Evolutionary conservation across 2,797 vertebrate genomes (phyloP), one percentile per base, ranked within the genome.

Genomic region (Pelodytes ibericus): DNA sequence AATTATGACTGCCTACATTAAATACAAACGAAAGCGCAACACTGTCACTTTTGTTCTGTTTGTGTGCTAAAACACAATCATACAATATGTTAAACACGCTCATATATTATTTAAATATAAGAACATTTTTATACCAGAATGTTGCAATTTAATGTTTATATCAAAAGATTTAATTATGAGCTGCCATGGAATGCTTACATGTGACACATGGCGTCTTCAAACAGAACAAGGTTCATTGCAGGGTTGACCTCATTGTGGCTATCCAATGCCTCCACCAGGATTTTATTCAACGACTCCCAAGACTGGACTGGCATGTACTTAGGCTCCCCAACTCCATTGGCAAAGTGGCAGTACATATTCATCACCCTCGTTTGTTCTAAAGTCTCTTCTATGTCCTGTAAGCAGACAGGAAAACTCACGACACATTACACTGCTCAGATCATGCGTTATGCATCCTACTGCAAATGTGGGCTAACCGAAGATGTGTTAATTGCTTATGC

Each of bases 141-240:
- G n/a, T n/a, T n/a, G n/a, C n/a, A n/a, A n/a, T n/a, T n/a, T n/a
- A n/a, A n/a, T n/a, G n/a, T n/a, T n/a, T n/a, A n/a, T n/a, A n/a
- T n/a, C n/a, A n/a, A n/a, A n/a, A n/a, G n/a, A n/a, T n/a, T n/a
- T n/a, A n/a, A 70, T 71, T 31, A 57, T 33, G 25, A 61, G 58
- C 9, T 61, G 30, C 8, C 20, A 20, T 16, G 6, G 49, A n/a
- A 0, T 3, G 20, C 96, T 95, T 88, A 99, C 97, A 99, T 83
- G 0, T 99, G 96, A 80, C 88, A 86, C 93, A 98, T 93, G 82
- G 96, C 97, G 0, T 98, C 96, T 83, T 98, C 96, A 75, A 98
- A 99, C 24, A 99, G 91, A 20, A 98, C 95, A 77, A 99, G 86
- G 87, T 90, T 94, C 83, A 98, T 93, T 25, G 92, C 93, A 20